Percentiles rank a stretch among this genome's conserved stretches.
Conservation (phyloP, 2,888 invertebrate genomes). For the Orchesellides sinensis region DNA sequence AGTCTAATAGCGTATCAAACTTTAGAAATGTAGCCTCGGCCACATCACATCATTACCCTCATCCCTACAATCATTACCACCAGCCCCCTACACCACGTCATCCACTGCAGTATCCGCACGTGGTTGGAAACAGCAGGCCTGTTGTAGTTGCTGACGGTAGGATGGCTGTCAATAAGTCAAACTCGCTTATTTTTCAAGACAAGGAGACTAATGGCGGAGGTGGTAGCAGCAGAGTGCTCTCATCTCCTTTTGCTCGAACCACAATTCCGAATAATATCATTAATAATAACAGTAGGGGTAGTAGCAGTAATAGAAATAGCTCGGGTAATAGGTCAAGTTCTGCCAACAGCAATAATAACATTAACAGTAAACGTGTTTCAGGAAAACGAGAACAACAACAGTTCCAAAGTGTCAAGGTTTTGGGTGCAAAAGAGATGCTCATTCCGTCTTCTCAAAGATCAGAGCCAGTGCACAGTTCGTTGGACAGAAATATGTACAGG, state of each 20-base stretch:
- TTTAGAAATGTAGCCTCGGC: slow-evolving; percentile 62
- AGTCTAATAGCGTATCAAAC: slow-evolving; percentile 70
- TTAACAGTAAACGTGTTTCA: slow-evolving; percentile 25
- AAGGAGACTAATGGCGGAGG: slow-evolving; percentile 34
- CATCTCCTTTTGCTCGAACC: not conserved
- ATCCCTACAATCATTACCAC: slow-evolving; percentile 25
- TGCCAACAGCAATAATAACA: slow-evolving; percentile 19
- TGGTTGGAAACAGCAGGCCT: slow-evolving; percentile 59
- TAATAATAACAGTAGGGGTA: slow-evolving; percentile 26
- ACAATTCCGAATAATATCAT: slow-evolving; percentile 50
- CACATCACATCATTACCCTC: slow-evolving; percentile 12
- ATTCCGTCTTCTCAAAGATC: slow-evolving; percentile 34
- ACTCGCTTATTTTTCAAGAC: slow-evolving; percentile 26
- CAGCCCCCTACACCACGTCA: too few species aligned
- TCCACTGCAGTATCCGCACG: slow-evolving; percentile 52
- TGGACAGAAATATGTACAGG: slow-evolving; percentile 48
- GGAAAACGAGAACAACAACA: not conserved
- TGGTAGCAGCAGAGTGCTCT: not conserved
- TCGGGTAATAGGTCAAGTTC: too few species aligned
- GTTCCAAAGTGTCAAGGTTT: slow-evolving; percentile 9
- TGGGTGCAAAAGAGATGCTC: slow-evolving; percentile 48
- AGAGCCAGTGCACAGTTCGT: slow-evolving; percentile 46
- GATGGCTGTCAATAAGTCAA: slow-evolving; percentile 36
- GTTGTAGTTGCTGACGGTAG: slow-evolving; percentile 54
- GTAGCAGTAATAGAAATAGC: not conserved